phyloP scores from a whole-genome alignment of 2,113 vertebrate genomes.

The Megaceryle torquata region DNA sequence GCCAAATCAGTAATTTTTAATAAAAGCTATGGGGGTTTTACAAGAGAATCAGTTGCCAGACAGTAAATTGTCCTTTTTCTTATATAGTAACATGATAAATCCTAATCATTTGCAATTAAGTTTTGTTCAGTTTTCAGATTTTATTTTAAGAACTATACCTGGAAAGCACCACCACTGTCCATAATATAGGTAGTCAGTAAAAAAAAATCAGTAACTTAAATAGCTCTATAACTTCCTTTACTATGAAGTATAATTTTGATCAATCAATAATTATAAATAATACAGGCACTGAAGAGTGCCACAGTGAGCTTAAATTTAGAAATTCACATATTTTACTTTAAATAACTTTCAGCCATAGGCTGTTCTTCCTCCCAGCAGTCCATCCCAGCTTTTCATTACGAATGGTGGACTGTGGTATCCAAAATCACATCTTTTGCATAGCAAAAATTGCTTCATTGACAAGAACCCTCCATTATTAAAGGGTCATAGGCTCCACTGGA shows the following conservation, averaged over 20 bases:
- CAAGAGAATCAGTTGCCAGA: neutral
- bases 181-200: neutral
- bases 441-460: neutral
- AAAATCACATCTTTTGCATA: neutral
- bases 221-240: neutral
- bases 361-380: neutral
- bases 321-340: neutral
- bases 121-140: neutral
- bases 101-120: neutral
- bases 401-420: neutral
- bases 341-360: neutral
- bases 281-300: neutral
- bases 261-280: neutral
- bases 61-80: neutral
- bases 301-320: neutral
- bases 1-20: neutral
- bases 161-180: neutral
- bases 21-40: neutral
- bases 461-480: neutral
- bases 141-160: neutral
- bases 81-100: neutral
- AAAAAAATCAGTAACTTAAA: neutral
- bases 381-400: neutral
- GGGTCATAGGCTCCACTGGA: neutral
- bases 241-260: neutral